These are phyloP conservation scores for Strongylocentrotus purpuratus DNA, from an alignment of 35 echinoderm and acorn worm genomes.

Conservation along the genomic window DNA sequence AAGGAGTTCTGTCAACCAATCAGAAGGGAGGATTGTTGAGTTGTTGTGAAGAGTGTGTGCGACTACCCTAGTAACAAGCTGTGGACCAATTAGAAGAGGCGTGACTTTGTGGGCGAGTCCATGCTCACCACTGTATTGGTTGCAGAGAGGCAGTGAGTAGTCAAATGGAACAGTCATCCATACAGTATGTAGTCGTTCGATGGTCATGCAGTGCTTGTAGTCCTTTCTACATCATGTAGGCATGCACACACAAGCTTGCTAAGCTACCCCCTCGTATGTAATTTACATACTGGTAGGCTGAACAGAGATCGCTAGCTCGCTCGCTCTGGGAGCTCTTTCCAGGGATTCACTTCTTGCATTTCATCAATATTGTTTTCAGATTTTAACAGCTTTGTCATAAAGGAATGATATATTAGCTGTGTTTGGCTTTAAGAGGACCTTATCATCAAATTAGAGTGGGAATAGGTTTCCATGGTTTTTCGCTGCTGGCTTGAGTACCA, in stretches of 20 bases:
- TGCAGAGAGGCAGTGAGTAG: background rate
- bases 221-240: background rate
- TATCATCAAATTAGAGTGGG: no score
- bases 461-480: no score
- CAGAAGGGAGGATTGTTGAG: background rate
- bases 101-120: background rate
- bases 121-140: background rate
- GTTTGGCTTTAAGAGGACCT: background rate
- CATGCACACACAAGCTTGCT: background rate
- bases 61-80: conserved; percentile 1
- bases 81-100: background rate
- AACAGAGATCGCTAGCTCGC: background rate
- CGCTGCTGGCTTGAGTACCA: no score
- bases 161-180: background rate
- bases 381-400: background rate
- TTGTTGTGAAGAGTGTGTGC: background rate
- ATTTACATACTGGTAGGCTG: background rate
- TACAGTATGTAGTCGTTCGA: background rate
- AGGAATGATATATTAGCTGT: background rate
- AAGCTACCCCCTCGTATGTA: background rate
- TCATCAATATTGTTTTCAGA: background rate
- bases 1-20: background rate
- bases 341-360: background rate
- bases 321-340: background rate
- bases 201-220: background rate